Evolutionary conservation across 1,140 invertebrate genomes (phyloP).

Genomic region (Penaeus chinensis): DNA sequence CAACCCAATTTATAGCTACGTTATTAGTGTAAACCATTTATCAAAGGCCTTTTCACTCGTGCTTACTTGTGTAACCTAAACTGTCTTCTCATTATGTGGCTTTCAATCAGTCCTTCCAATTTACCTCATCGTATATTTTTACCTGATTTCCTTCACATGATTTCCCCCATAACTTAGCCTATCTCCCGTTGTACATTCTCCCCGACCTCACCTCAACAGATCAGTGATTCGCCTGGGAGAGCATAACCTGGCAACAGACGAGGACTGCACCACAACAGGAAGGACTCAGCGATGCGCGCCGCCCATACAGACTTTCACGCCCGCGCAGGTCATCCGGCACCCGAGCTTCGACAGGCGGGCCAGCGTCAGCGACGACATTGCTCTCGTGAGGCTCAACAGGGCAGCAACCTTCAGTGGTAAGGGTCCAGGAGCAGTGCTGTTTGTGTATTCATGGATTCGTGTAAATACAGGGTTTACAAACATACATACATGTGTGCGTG

Average conservation of each 20-base stretch:
- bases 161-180: too few species aligned
- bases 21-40: too few species aligned
- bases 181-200: too few species aligned
- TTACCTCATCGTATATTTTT: too few species aligned
- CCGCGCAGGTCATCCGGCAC: slow-evolving; percentile 30
- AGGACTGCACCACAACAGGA: neutral
- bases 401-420: slow-evolving; percentile 22
- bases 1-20: too few species aligned
- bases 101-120: too few species aligned
- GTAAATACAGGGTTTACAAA: neutral
- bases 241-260: slow-evolving; percentile 12
- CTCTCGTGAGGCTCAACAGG: slow-evolving; percentile 37
- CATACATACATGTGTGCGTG: too few species aligned
- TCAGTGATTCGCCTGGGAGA: slow-evolving; percentile 34
- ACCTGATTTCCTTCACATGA: too few species aligned
- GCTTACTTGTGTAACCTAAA: too few species aligned
- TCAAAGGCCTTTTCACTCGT: too few species aligned
- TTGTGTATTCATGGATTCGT: neutral
- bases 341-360: slow-evolving; percentile 32
- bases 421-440: neutral
- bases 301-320: neutral
- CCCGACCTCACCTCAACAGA: neutral
- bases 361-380: slow-evolving; percentile 39
- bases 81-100: too few species aligned
- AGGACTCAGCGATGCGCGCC: neutral